Percentiles rank a stretch among this genome's conserved stretches.
Conservation (phyloP, 2,113 vertebrate genomes). For the Ellobius talpinus region DNA sequence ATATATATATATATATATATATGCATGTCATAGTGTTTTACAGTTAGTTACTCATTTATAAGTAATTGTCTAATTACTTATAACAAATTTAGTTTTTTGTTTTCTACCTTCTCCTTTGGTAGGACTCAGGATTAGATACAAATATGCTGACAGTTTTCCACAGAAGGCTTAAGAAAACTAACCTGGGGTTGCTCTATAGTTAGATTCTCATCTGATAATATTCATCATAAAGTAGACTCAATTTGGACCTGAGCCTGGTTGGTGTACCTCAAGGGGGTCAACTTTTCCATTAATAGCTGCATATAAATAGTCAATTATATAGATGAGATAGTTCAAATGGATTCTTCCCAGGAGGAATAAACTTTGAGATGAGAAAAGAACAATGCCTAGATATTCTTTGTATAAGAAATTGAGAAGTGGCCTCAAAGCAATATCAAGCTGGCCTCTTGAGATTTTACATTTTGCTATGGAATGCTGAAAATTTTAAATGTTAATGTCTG, state of each 20-base stretch:
- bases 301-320: constrained; percentile 80
- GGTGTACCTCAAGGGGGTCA: constrained; percentile 71
- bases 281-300: constrained; percentile 71
- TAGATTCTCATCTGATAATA: constrained; percentile 70
- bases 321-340: constrained; percentile 62
- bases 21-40: not conserved
- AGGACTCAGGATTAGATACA: not conserved
- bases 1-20: no score
- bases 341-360: constrained; percentile 60
- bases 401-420: constrained; percentile 80
- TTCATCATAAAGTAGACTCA: constrained; percentile 69
- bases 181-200: constrained; percentile 38
- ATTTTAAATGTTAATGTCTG: constrained; percentile 74
- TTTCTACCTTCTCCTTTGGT: not conserved
- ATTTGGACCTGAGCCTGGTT: constrained; percentile 50
- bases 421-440: constrained; percentile 77
- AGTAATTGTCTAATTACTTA: constrained; percentile 42
- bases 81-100: not conserved
- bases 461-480: constrained; percentile 55
- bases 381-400: constrained; percentile 77
- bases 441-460: constrained; percentile 58
- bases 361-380: constrained; percentile 59
- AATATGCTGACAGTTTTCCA: constrained; percentile 39
- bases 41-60: not conserved
- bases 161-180: constrained; percentile 57